A percentile compares a stretch with the other conserved stretches of the same genome.
phyloP scores from a whole-genome alignment of 2,888 invertebrate species.

The Toxonevra muliebris region DNA sequence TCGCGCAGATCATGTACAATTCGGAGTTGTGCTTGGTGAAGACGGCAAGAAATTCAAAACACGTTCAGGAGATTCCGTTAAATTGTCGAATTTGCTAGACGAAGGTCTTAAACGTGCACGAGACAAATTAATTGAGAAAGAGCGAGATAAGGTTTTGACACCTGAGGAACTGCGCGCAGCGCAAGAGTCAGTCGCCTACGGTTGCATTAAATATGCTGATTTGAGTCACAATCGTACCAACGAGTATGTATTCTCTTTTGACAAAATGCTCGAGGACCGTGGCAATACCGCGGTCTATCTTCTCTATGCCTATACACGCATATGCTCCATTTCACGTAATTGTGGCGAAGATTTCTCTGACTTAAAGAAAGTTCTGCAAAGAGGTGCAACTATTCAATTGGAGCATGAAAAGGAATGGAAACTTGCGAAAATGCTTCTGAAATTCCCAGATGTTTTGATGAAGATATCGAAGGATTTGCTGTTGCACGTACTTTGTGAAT shows the following conservation, averaged over 20 bases:
- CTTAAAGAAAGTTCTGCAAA: slow-evolving; percentile 70
- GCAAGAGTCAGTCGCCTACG: slow-evolving; percentile 93
- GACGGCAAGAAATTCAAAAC: slow-evolving; percentile 99
- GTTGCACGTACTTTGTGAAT: slow-evolving; percentile 92
- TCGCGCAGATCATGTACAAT: slow-evolving; percentile 90
- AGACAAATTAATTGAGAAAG: slow-evolving; percentile 87
- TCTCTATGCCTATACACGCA: slow-evolving; percentile 92
- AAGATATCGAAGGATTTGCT: slow-evolving; percentile 84
- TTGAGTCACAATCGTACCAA: slow-evolving; percentile 90
- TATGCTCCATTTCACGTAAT: slow-evolving; percentile 87
- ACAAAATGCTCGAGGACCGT: slow-evolving; percentile 98
- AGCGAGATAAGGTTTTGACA: slow-evolving; percentile 82
- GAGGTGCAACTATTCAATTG: slow-evolving; percentile 71
- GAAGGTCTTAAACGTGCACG: slow-evolving; percentile 87
- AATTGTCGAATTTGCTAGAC: slow-evolving; percentile 85
- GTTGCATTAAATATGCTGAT: slow-evolving; percentile 99
- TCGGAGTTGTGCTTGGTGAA: slow-evolving; percentile 97
- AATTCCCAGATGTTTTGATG: slow-evolving; percentile 87
- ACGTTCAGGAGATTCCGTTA: slow-evolving; percentile 94
- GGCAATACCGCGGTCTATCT: slow-evolving; percentile 99
- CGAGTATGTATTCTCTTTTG: slow-evolving; percentile 98
- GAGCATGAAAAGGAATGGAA: slow-evolving; percentile 95
- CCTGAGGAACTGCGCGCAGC: slow-evolving; percentile 83
- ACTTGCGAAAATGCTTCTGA: slow-evolving; percentile 84
- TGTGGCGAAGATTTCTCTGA: slow-evolving; percentile 69